These are phyloP conservation scores for Megaustenia siamemsis DNA, from an alignment of 2,888 invertebrate species.

Conservation along the genomic window DNA sequence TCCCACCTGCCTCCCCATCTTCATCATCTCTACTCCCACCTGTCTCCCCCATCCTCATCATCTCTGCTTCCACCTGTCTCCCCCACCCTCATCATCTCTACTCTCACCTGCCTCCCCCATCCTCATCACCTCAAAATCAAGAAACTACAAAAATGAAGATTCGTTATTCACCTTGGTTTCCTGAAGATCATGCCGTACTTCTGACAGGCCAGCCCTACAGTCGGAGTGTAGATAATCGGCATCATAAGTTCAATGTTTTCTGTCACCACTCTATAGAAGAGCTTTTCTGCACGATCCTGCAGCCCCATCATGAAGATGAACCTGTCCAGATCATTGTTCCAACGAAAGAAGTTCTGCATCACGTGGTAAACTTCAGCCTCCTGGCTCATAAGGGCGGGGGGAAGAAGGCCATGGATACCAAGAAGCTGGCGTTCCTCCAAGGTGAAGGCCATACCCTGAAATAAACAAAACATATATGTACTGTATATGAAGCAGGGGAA, in stretches of 20 bases:
- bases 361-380: slow-evolving; percentile 86
- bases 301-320: slow-evolving; percentile 78
- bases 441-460: slow-evolving; percentile 95
- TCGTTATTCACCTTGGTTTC: slow-evolving; percentile 87
- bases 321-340: slow-evolving; percentile 85
- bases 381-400: slow-evolving; percentile 90
- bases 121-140: no score
- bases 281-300: slow-evolving; percentile 94
- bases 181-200: slow-evolving; percentile 95
- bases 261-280: slow-evolving; percentile 95
- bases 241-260: slow-evolving; percentile 94
- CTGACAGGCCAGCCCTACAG: slow-evolving; percentile 97
- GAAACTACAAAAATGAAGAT: no score
- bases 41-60: no score
- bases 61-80: no score
- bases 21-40: no score
- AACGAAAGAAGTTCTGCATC: slow-evolving; percentile 82
- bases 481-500: no score
- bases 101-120: no score
- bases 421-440: slow-evolving; percentile 94
- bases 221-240: slow-evolving; percentile 99
- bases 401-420: slow-evolving; percentile 96
- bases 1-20: no score
- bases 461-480: no score
- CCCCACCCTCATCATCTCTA: no score